Percentiles rank a stretch among this genome's conserved stretches.
These are phyloP conservation scores for Lucilia cuprina DNA, from an alignment of 1,140 invertebrate genomes.

Conservation along the genomic window DNA sequence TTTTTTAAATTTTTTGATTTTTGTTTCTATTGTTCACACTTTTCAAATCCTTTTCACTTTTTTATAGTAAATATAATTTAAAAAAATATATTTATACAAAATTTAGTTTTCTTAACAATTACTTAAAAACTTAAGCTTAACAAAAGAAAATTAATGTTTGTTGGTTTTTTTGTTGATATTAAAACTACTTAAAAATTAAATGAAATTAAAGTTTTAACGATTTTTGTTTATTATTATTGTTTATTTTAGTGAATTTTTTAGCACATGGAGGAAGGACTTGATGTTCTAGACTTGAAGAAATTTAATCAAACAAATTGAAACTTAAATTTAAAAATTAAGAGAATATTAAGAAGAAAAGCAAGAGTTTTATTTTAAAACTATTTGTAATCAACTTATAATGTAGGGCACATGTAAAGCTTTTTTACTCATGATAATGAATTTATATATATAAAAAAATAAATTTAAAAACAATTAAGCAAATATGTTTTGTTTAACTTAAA, in stretches of 20 bases:
- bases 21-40: no score
- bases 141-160: no score
- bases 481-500: background rate
- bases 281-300: constrained; percentile 28
- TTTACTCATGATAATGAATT: no score
- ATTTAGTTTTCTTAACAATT: background rate
- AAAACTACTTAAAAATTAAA: no score
- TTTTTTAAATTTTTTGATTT: no score
- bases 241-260: constrained; percentile 44
- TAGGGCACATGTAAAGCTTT: background rate
- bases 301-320: background rate
- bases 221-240: no score
- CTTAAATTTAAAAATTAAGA: background rate
- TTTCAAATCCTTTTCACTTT: background rate
- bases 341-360: background rate
- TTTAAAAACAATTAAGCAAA: background rate
- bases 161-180: no score
- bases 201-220: no score
- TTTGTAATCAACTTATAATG: constrained; percentile 2
- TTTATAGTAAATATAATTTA: background rate
- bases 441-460: no score
- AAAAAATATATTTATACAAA: background rate
- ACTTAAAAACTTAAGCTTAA: background rate
- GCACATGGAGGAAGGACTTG: constrained; percentile 60
- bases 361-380: background rate